Evolutionary conservation across 92 coral and sea anemone species (phyloP).

Genomic region (Palythoa grandiflora): DNA sequence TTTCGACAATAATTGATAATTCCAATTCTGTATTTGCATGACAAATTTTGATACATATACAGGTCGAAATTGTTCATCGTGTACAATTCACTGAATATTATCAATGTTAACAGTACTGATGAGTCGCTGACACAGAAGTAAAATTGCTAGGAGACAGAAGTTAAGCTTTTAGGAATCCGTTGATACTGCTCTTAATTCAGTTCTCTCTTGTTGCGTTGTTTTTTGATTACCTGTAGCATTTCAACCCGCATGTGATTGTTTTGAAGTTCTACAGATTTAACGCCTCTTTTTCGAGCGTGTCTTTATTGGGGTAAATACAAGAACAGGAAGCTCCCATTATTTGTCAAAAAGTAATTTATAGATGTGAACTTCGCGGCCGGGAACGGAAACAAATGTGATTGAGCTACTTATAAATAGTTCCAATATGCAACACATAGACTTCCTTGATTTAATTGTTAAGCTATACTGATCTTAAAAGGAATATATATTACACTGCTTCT

Average conservation of each 20-base stretch:
- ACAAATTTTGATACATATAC: not conserved
- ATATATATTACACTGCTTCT: not conserved
- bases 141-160: slow-evolving; percentile 42
- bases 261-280: slow-evolving; percentile 25
- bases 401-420: not conserved
- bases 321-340: not conserved
- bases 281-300: not conserved
- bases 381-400: not conserved
- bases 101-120: not conserved
- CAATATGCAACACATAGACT: not conserved
- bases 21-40: not conserved
- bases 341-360: not conserved
- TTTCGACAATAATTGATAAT: too few relatives aligned
- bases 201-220: not conserved
- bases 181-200: slow-evolving; percentile 5
- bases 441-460: not conserved
- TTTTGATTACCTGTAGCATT: not conserved
- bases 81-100: not conserved
- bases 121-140: slow-evolving; percentile 14
- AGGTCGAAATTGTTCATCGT: not conserved
- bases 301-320: not conserved
- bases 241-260: not conserved
- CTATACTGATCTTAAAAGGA: not conserved
- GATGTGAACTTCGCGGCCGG: not conserved
- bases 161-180: slow-evolving; percentile 3